phyloP scores from a whole-genome alignment of 2,797 vertebrate genomes.

The Masticophis lateralis region DNA sequence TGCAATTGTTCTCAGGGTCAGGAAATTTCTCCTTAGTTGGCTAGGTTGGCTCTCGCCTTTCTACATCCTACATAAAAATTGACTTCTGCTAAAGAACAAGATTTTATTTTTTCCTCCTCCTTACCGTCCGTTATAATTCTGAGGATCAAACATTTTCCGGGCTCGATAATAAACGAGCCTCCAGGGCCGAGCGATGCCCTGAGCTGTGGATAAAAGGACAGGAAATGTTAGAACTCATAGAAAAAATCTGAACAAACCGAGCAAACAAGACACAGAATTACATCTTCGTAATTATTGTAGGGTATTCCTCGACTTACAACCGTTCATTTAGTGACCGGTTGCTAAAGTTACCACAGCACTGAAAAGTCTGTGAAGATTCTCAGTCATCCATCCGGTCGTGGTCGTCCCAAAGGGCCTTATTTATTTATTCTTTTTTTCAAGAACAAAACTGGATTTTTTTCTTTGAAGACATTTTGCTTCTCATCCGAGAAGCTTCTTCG shows the following conservation, averaged over 20 bases:
- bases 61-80: not conserved
- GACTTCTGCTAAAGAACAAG: not conserved
- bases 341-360: not conserved
- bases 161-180: slow-evolving; percentile 21
- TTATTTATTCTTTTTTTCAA: too few relatives aligned
- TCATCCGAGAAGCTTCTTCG: too few relatives aligned
- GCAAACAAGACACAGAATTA: not conserved
- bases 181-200: slow-evolving; percentile 25
- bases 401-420: too few relatives aligned
- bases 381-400: too few relatives aligned
- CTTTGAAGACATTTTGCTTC: too few relatives aligned
- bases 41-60: too few relatives aligned
- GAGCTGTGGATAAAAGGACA: not conserved
- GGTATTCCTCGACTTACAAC: not conserved
- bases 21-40: not conserved
- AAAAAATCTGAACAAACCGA: not conserved
- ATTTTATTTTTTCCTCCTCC: not conserved
- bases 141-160: slow-evolving; percentile 36
- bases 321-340: not conserved
- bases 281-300: too few relatives aligned
- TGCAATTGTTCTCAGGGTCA: not conserved
- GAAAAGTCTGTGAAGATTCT: too few relatives aligned
- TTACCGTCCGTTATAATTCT: slow-evolving; percentile 30
- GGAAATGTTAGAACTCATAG: not conserved
- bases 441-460: too few relatives aligned